Conservation (phyloP, 2,113 vertebrate genomes). For the Pelvicachromis taeniatus region DNA sequence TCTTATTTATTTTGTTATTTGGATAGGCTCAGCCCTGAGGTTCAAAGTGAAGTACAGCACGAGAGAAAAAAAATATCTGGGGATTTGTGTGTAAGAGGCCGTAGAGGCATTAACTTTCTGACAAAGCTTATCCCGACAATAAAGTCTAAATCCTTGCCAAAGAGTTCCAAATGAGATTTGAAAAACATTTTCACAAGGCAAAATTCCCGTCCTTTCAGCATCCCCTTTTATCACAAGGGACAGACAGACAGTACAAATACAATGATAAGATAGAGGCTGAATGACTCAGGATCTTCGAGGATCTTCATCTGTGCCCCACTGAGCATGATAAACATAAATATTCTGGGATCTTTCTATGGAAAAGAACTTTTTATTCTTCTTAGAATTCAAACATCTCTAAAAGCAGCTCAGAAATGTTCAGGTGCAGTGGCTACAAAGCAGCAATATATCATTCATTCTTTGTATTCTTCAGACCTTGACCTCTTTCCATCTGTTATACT, state of each 20-base stretch:
- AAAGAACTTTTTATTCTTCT: neutral
- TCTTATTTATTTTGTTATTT: constrained; percentile 40
- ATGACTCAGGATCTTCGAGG: constrained; percentile 3
- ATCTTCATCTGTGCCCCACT: neutral
- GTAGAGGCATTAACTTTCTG: constrained; percentile 49
- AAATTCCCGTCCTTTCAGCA: constrained; percentile 6
- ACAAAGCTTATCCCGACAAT: constrained; percentile 60
- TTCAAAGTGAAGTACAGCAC: constrained; percentile 41
- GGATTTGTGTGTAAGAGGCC: constrained; percentile 51
- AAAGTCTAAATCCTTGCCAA: constrained; percentile 53
- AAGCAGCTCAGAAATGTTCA: neutral
- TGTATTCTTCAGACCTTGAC: neutral
- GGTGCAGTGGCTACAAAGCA: neutral
- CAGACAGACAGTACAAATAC: neutral
- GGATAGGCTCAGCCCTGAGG: constrained; percentile 16
- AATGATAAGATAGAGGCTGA: neutral
- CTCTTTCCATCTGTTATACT: neutral
- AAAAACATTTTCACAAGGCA: constrained; percentile 37
- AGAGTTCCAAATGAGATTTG: constrained; percentile 42
- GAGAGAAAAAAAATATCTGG: neutral
- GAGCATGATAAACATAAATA: neutral
- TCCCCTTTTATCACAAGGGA: neutral
- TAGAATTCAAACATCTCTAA: neutral
- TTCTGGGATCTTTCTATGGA: neutral
- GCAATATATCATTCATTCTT: constrained; percentile 3